Percentiles rank a stretch among this genome's conserved stretches.
Evolutionary conservation across 2,888 invertebrate species (phyloP).

Genomic region (Lasiommata megera): DNA sequence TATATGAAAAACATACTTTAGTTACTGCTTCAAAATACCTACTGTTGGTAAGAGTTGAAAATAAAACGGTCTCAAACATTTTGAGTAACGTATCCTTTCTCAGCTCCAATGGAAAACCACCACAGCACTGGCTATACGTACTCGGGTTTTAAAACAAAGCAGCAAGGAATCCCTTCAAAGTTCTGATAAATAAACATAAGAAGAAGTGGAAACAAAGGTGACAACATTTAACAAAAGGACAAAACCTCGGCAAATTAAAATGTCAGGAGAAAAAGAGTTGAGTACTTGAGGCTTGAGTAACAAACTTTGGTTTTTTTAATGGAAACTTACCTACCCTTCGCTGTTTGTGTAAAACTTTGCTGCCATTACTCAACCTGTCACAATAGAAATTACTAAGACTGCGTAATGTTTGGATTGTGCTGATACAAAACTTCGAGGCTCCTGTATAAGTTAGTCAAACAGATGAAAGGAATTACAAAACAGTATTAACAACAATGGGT

Average conservation of each 20-base stretch:
- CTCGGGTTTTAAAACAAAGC: too few relatives aligned
- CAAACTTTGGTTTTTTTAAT: not conserved
- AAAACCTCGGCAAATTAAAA: not conserved
- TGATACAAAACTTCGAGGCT: not conserved
- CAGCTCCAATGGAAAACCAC: too few relatives aligned
- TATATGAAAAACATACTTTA: too few relatives aligned
- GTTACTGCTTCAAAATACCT: too few relatives aligned
- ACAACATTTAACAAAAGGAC: not conserved
- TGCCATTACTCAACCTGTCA: not conserved
- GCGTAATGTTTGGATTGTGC: not conserved
- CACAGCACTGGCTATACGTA: too few relatives aligned
- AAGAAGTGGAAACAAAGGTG: not conserved
- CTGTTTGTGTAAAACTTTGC: not conserved
- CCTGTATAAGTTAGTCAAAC: not conserved
- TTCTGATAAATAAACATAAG: too few relatives aligned
- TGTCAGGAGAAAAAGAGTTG: not conserved
- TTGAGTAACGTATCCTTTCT: too few relatives aligned
- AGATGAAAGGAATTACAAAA: not conserved
- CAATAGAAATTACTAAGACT: not conserved
- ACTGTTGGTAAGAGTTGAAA: too few relatives aligned
- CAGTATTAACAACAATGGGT: not conserved
- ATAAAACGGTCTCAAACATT: too few relatives aligned
- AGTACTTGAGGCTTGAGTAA: not conserved
- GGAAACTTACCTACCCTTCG: not conserved
- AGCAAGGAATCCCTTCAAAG: too few relatives aligned